A percentile compares a stretch with the other conserved stretches of the same genome.
phyloP scores from a whole-genome alignment of 2,113 vertebrate species.

The Periophthalmus modestus region DNA sequence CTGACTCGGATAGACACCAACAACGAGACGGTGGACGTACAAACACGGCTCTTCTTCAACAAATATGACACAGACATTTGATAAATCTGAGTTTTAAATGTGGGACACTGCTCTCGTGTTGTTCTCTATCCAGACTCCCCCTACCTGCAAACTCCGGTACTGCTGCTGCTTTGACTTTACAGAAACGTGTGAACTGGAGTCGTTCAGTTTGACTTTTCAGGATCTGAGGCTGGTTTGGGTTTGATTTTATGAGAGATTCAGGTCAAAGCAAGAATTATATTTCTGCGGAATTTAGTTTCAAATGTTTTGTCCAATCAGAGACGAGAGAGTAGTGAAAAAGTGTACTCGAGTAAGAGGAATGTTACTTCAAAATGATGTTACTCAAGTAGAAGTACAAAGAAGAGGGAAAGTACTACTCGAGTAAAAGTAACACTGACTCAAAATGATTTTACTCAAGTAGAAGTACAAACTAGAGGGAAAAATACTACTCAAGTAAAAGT shows the following conservation, averaged over 20 bases:
- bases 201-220: conserved; percentile 13
- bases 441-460: too few relatives aligned
- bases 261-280: too few relatives aligned
- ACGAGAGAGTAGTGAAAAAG: too few relatives aligned
- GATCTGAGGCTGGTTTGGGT: background rate
- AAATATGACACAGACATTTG: background rate
- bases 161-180: background rate
- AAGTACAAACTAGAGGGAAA: too few relatives aligned
- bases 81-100: conserved; percentile 9
- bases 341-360: too few relatives aligned
- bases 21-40: conserved; percentile 42
- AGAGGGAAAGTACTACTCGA: too few relatives aligned
- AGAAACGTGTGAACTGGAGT: background rate
- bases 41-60: conserved; percentile 1
- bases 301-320: too few relatives aligned
- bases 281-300: too few relatives aligned
- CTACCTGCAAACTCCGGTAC: conserved; percentile 39
- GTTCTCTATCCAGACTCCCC: conserved; percentile 54
- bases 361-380: too few relatives aligned
- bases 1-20: conserved; percentile 50
- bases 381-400: too few relatives aligned
- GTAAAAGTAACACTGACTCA: too few relatives aligned
- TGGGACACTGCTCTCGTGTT: conserved; percentile 49
- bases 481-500: too few relatives aligned
- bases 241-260: background rate